Conservation (phyloP, 1,140 invertebrate genomes). For the Sinella curviseta region DNA sequence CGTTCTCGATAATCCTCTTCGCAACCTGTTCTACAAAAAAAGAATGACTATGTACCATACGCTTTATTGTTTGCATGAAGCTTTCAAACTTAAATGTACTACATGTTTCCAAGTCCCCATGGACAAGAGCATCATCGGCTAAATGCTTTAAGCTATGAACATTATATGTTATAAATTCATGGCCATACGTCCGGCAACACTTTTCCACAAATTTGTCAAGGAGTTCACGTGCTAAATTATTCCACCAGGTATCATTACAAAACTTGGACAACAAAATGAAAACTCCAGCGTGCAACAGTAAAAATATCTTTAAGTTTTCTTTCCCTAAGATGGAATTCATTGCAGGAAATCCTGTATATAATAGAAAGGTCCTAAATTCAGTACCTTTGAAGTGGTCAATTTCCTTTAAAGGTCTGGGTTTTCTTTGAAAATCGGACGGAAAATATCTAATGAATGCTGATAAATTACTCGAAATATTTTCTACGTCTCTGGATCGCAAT, state of each 20-base stretch:
- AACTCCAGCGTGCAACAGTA: neutral
- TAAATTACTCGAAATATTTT: neutral
- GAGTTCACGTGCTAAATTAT: neutral
- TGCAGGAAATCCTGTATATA: slow-evolving; percentile 6
- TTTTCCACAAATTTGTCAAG: neutral
- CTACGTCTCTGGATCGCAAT: neutral
- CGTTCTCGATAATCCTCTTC: neutral
- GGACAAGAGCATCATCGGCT: neutral
- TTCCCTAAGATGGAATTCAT: slow-evolving; percentile 42
- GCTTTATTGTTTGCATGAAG: neutral
- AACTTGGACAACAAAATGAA: neutral
- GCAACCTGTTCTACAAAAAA: neutral
- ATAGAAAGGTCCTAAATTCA: neutral
- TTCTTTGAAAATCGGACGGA: neutral
- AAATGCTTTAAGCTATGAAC: neutral
- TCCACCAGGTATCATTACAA: neutral
- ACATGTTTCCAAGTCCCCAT: neutral
- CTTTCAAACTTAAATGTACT: neutral
- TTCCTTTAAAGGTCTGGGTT: neutral
- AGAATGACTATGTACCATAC: neutral
- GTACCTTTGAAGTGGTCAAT: slow-evolving; percentile 26
- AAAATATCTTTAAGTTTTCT: neutral
- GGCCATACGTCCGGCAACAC: neutral
- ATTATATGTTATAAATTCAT: neutral
- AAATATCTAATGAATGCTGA: neutral